Evolutionary conservation across 2,797 vertebrate species (phyloP), one percentile per base, ranked within the genome.

Genomic region (Diplodus puntazzo): DNA sequence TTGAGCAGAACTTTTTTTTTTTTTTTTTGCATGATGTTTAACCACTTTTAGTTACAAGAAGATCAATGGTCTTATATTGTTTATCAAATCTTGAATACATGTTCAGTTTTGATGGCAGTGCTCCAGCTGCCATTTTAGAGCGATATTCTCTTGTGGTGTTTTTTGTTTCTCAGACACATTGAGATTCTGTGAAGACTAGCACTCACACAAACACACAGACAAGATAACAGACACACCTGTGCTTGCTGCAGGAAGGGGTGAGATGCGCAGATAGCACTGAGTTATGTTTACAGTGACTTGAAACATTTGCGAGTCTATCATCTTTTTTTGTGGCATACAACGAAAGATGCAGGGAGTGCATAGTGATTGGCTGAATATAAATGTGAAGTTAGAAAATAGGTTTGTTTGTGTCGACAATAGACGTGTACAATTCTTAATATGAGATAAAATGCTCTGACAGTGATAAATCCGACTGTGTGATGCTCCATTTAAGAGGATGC

Each of bases 111-210:
- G 18, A 58, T 69, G 60, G 46, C 23, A n/a, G 18, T 18, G 27
- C 30, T 25, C 58, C 1, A 42, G 45, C 3, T 69, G 62, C 39
- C 62, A 50, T 66, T 79, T 60, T 48, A 23, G 14, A 73, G 46
- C 68, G 25, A 34, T 3, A 5, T 23, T n/a, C 21, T 20, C 17
- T 58, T 66, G 27, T 27, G 48, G 39, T 67, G 71, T 34, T 73
- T 62, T 66, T 23, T 65, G 5, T 52, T 49, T 61, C 48, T 64
- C 50, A 75, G 67, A 65, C 49, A 60, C 20, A 7, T 21, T 87
- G 66, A 73, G 65, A 75, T 81, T 18, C n/a, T 3, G 7, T 52
- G 16, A 45, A 62, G 23, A 66, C 21, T 39, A 43, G 39, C 7
- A 21, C 30, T 18, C 13, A 63, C 57, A 78, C 60, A 79, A 25